Evolutionary conservation across 2,888 invertebrate species (phyloP), one percentile per base, ranked within the genome.

Genomic region (Caradrina kadenii): DNA sequence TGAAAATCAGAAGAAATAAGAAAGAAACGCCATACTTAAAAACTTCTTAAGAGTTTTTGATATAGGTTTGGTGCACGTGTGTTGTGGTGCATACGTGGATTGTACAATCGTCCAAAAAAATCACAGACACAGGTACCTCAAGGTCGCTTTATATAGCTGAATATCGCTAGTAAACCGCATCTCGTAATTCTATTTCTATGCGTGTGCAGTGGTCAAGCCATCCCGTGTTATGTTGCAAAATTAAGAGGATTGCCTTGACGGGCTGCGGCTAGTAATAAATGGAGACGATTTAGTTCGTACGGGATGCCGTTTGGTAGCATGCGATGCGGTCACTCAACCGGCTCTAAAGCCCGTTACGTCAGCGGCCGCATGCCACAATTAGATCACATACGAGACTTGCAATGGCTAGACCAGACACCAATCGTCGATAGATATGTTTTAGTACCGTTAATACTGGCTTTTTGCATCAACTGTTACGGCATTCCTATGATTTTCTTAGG

Each of bases 301-400:
- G 89, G 90, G 89, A 90, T 91, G 88, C 89, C 90, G 92, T 91
- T 91, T 90, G 88, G 91, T 91, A 90, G 91, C 90, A 91, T 89
- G 89, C 91, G 89, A 88, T 89, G 92, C 94, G 94, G 94, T 94
- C 95, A 94, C 87, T 95, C 94, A 95, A 94, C 95, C 91, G 91
- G 84, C 90, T 90, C 86, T 81, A 83, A 83, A 86, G 90, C 91
- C 94, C 94, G 94, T 94, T 95, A 94, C 94, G 93, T 94, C 94
- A 94, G 91, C 88, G 86, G 86, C 88, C 88, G 90, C 91, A 91
- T 87, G 92, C 93, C 93, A 91, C 94, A 94, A 94, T 95, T 94
- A 95, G 94, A 94, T 92, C 94, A 93, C 92, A 92, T 89, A 88
- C 90, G 87, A 92, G 91, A 89, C 93, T 92, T 83, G 91, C 89